Base-by-base conservation (phyloP, 2,113 vertebrate species). In the Eidolon helvum region DNA sequence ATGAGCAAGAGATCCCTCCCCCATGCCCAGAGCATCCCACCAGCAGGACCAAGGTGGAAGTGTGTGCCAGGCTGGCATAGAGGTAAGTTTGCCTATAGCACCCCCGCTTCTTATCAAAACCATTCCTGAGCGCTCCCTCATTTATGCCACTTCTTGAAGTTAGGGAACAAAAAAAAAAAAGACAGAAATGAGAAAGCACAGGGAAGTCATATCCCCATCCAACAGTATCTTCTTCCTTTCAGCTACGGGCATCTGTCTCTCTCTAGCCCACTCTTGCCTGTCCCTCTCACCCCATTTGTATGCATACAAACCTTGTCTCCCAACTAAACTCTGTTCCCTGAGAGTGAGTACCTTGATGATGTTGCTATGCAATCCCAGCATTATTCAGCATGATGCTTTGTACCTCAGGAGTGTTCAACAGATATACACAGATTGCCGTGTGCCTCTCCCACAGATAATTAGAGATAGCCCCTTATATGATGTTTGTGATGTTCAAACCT, bases 21-120 rank as follows among this genome's bases (percentile, higher is more conserved):
- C 16, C 10, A 5, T 1, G 4, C 59, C 66, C n/a, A 22, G 57
- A 26, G 33, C 0, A 0, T 24, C 35, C 66, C 57, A 16, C 40
- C 7, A 30, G 16, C 48, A 66, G 57, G 74, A 38, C 26, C 83
- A 40, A 24, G 7, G 22, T 16, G 4, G 68, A 57, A 90, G 57
- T 33, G 11, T 30, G 21, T 24, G 26, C 84, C 30, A 72, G 1
- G 2, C 1, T 14, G 53, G 63, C 94, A 22, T 18, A 82, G 35
- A 88, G 24, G 8, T 35, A 63, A 66, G 38, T 55, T 19, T 28
- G 33, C 14, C 30, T 65, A 61, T 15, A 6, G 87, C 21, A 26
- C 33, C 30, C 40, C 7, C 16, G 3, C 68, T 61, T 95, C 72
- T 53, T 19, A 82, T 24, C 28, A 26, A 48, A 87, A 63, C 61